Evolutionary conservation across 2,113 vertebrate species (phyloP).

Genomic region (Anguilla japonica): DNA sequence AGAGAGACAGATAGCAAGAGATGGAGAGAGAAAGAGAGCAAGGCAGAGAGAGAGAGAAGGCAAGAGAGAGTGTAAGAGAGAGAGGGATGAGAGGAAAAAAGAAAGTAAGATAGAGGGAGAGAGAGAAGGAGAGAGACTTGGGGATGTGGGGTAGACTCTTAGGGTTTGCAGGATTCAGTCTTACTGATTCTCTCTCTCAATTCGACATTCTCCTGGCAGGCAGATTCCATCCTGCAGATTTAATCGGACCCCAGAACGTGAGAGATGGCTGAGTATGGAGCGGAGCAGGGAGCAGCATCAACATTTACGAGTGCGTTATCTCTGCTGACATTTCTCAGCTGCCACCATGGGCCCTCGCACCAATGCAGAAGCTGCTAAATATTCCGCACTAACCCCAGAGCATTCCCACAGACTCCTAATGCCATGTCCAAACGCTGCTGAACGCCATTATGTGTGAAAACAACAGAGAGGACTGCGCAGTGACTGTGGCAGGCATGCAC

Average conservation of each 20-base stretch:
- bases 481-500: no score
- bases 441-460: not conserved
- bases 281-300: conserved; percentile 46
- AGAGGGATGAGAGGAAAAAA: no score
- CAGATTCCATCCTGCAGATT: conserved; percentile 41
- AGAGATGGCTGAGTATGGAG: conserved; percentile 21
- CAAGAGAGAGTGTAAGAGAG: not conserved
- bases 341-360: not conserved
- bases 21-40: no score
- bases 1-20: no score
- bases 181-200: conserved; percentile 51
- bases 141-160: not conserved
- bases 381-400: not conserved
- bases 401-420: not conserved
- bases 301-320: conserved; percentile 36
- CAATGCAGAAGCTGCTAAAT: not conserved
- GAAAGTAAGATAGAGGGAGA: no score
- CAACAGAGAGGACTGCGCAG: not conserved
- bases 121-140: not conserved
- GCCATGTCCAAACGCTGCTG: not conserved
- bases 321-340: conserved; percentile 15
- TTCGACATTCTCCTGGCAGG: conserved; percentile 58
- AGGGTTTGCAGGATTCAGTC: conserved; percentile 45
- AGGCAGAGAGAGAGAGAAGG: conserved; percentile 13
- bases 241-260: conserved; percentile 51